Evolutionary conservation across 37 sponge, comb jelly and placozoan species (phyloP), one percentile per base, ranked within the genome.

Genomic region (Mnemiopsis leidyi): DNA sequence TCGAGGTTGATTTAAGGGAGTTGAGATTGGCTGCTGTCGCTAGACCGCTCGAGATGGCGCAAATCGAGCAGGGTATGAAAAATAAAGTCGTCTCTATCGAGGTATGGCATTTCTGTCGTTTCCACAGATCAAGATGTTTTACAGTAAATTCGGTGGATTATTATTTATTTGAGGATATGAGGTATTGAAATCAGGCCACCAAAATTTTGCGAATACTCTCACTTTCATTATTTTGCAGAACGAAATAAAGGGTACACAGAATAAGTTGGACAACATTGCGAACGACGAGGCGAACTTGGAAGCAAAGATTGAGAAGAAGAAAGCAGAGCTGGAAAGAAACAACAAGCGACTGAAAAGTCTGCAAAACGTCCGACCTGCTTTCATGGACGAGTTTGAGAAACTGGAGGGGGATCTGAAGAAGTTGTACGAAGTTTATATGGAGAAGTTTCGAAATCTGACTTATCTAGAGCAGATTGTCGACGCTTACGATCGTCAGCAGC

Each of bases 351-450:
- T 98, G 68, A 93, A 94, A 39, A 96, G 96, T 25, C 95, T 98
- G 33, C 95, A 96, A 48, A 96, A 95, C 32, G 99, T 98, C 36
- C 94, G 97, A 34, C 99, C 99, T 61, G 97, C 99, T 1, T 98
- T 95, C 94, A 97, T 98, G 99, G 99, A 98, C 83, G 99, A 98
- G 69, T 97, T 96, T 92, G 99, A 98, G 92, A 95, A 94, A 73
- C 93, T 97, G 21, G 97, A 98, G 69, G 93, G 68, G 5, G 99
- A 97, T 38, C 93, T 98, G 69, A 73, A 94, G 75, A 94, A 95
- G 68, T 95, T 95, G 93, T 98, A 98, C 75, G 95, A 95, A 68
- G 94, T 93, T 25, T 98, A 97, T 71, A 76, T 97, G 92, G 99
- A 96, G 92, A 97, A 95, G 75, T 97, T 95, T 75, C 69, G 96